A percentile compares a stretch with the other conserved stretches of the same genome.
These are phyloP conservation scores for Tinea pellionella DNA, from an alignment of 2,888 invertebrate genomes.

Conservation along the genomic window DNA sequence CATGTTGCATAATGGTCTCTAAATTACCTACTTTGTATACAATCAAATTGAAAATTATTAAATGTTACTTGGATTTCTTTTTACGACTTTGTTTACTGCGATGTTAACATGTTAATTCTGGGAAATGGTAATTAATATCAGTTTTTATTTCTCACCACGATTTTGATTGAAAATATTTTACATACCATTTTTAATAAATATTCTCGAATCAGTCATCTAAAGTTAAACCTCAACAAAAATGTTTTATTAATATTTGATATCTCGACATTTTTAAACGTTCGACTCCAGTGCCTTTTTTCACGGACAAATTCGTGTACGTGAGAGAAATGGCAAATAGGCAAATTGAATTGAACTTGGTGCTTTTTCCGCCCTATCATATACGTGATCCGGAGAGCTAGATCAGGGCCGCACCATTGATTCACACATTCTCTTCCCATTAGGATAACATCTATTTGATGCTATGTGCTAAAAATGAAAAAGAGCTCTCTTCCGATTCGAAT, in stretches of 20 bases:
- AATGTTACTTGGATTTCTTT: not conserved
- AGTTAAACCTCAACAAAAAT: not conserved
- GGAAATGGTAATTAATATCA: too few species aligned
- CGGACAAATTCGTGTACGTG: constrained; percentile 11
- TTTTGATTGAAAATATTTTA: too few species aligned
- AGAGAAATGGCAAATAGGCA: not conserved
- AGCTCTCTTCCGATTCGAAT: not conserved
- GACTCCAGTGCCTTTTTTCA: constrained; percentile 10
- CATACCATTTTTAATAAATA: too few species aligned
- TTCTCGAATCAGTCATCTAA: not conserved
- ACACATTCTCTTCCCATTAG: constrained; percentile 7
- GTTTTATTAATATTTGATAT: constrained; percentile 1
- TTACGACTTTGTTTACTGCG: not conserved
- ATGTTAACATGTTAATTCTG: not conserved
- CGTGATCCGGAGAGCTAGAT: constrained; percentile 7
- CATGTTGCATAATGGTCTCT: not conserved
- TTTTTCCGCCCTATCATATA: constrained; percentile 1
- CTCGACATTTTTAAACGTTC: constrained; percentile 7
- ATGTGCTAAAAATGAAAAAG: constrained; percentile 7
- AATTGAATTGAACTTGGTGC: constrained; percentile 12
- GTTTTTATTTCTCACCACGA: too few species aligned
- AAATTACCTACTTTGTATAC: not conserved
- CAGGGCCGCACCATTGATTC: constrained; percentile 10
- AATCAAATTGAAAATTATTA: not conserved
- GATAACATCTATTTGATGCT: constrained; percentile 1